Base-by-base conservation (phyloP, 2,888 invertebrate genomes). In the Chymomyza amoena region DNA sequence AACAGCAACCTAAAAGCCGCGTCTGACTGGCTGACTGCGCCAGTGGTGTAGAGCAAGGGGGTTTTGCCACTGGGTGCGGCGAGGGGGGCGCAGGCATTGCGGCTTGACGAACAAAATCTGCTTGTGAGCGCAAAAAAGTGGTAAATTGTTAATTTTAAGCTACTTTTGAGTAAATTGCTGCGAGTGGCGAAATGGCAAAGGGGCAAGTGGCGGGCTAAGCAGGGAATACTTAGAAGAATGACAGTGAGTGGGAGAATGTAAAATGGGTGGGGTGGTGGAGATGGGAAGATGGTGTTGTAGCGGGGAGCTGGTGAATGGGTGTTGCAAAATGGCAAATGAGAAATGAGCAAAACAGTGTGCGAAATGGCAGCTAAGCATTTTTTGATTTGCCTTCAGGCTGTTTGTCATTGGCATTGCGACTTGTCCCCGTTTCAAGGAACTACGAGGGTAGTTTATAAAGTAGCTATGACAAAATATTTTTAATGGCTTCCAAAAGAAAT, bases 61-160 rank as follows among this genome's bases (percentile, higher is more conserved):
- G 28, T 18, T 61, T 28, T 18, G 61, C 28, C 32, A 20, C 10
- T 56, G 18, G 28, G 59, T n/a, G 18, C 51, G 57, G 54, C 39
- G 56, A n/a, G 20, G 7, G 32, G 32, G 7, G 32, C 7, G 32
- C 39, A 39, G 66, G 45, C 50, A 39, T 9, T 57, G 16, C 7
- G 28, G 64, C 56, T 56, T 18, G 60, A 28, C 25, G 28, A 50
- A 28, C 64, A 70, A 76, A 79, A 80, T 74, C 77, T 81, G 77
- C 77, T 81, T 79, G 75, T 74, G 73, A 77, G 75, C 66, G 78
- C 73, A 73, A 75, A 78, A 78, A 80, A 80, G 78, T 83, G 83
- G 79, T 80, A 84, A 86, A 84, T 87, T 81, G 77, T 80, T 84
- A 80, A 86, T 84, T 87, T 84, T 80, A 80, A 86, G 79, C 80